Base-by-base conservation (phyloP, 2,888 invertebrate genomes). In the Tetragnatha montana region DNA sequence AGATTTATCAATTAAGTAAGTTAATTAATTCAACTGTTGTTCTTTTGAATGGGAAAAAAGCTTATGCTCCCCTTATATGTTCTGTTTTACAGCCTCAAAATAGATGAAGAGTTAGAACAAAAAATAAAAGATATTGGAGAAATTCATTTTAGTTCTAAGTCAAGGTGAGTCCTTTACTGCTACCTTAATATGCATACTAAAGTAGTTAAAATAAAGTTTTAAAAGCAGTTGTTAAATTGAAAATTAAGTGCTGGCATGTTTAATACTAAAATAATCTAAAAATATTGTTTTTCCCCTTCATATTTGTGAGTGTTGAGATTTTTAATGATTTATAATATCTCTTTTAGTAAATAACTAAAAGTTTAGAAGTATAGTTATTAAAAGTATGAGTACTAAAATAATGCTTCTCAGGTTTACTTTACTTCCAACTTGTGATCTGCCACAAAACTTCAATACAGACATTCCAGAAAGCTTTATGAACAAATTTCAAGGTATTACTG, bases 381-480 rank as follows among this genome's bases (percentile, higher is more conserved):
- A 35, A 35, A 35, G 35, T 2, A 4, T 35, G 35, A 2, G 4
- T 35, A 35, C 21, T 14, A n/a, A n/a, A 75, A 49, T 47, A 73
- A 73, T n/a, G 8, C 19, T 21, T 79, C 51, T 51, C 22, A 89
- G 89, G 35, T 89, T 78, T 73, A 17, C 69, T 8, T 71, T 89
- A 21, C 35, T 81, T 21, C 47, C 85, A n/a, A 70, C 8, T 8
- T 49, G 70, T 76, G 89, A 89, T 6, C 71, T 89, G 50, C 89
- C 89, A 8, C 71, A 81, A 70, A 51, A 76, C 14, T 89, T 80
- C 49, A 60, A 12, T 69, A 21, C 51, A 12, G 78, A 86, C 22
- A 89, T 89, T 51, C 89, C 89, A 35, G 81, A 89, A 35, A 78
- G 50, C 19, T 89, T 89, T 76, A 19, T 3, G 19, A 17, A 22